Evolutionary conservation across 2,797 vertebrate genomes (phyloP).

Genomic region (Psittacula derbiana): DNA sequence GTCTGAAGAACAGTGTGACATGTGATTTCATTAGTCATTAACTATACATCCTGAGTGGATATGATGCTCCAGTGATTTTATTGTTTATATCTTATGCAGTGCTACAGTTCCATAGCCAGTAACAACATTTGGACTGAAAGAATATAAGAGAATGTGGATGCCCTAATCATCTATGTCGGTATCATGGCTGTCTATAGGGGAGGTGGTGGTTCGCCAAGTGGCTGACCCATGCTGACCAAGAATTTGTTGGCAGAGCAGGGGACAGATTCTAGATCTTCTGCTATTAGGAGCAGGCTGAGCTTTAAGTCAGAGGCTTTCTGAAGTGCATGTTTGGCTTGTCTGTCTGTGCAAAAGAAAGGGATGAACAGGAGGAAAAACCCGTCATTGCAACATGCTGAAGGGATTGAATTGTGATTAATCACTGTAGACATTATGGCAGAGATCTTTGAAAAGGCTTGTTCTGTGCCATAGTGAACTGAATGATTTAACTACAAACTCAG

Average conservation of each 20-base stretch:
- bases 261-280: not conserved
- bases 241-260: not conserved
- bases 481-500: not conserved
- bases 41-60: not conserved
- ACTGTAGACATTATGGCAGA: not conserved
- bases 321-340: fast-evolving
- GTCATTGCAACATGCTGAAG: not conserved
- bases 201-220: not conserved
- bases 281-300: not conserved
- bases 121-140: not conserved
- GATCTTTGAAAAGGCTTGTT: not conserved
- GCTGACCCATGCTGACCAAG: not conserved
- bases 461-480: not conserved
- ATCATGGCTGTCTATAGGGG: not conserved
- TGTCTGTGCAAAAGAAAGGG: not conserved
- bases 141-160: not conserved
- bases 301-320: not conserved
- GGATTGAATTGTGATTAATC: not conserved
- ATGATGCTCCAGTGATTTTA: constrained; percentile 4
- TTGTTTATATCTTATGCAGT: not conserved
- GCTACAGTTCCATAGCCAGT: not conserved
- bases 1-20: not conserved
- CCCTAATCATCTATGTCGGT: not conserved
- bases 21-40: constrained; percentile 34
- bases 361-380: not conserved